phyloP scores from a whole-genome alignment of 2,113 vertebrate species.

The Tragelaphus imberbis region DNA sequence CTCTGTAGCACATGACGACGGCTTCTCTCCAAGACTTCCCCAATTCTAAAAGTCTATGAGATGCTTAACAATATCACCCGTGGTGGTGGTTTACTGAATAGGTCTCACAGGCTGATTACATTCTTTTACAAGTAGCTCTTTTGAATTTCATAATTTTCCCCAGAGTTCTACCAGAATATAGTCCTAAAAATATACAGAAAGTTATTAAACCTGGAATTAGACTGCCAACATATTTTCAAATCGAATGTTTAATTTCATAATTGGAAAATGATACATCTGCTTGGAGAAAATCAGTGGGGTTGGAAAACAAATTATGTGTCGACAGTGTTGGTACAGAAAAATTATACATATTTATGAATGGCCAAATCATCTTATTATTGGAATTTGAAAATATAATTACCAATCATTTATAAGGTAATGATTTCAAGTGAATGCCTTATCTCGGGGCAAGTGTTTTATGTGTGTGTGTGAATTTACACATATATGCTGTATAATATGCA shows the following conservation, averaged over 20 bases:
- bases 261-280: slow-evolving; percentile 69
- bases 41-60: not conserved
- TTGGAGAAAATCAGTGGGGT: slow-evolving; percentile 65
- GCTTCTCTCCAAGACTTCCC: not conserved
- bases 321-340: slow-evolving; percentile 51
- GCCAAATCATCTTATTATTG: slow-evolving; percentile 61
- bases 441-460: not conserved
- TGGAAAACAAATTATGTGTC: slow-evolving; percentile 67
- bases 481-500: not conserved
- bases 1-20: accelerated
- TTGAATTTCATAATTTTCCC: slow-evolving; percentile 32
- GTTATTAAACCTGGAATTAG: slow-evolving; percentile 67
- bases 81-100: not conserved
- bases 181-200: slow-evolving; percentile 55
- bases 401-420: slow-evolving; percentile 47
- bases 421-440: slow-evolving; percentile 21
- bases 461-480: not conserved
- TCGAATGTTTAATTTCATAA: slow-evolving; percentile 68
- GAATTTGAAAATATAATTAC: slow-evolving; percentile 63
- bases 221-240: slow-evolving; percentile 61
- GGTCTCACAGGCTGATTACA: not conserved
- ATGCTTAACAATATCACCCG: not conserved
- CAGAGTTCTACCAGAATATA: slow-evolving; percentile 7
- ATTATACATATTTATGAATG: slow-evolving; percentile 67
- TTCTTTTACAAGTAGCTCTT: not conserved